phyloP scores from a whole-genome alignment of 2,888 invertebrate genomes.

The Drosophila ustulata region DNA sequence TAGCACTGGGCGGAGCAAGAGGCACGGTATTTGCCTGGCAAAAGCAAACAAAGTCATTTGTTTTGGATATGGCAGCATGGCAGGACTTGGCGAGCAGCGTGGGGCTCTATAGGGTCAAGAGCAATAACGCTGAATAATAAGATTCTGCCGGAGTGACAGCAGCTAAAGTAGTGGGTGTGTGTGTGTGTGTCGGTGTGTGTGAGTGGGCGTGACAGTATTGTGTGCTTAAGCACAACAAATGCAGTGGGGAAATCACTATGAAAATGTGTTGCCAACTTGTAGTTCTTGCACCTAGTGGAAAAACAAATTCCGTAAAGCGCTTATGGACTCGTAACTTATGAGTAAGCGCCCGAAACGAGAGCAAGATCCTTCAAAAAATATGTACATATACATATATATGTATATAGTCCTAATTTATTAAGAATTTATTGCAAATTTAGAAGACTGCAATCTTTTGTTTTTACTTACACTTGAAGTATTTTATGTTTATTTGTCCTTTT shows the following conservation, averaged over 20 bases:
- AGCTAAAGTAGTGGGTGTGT: slow-evolving; percentile 10
- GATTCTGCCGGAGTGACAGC: slow-evolving; percentile 56
- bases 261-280: slow-evolving; percentile 17
- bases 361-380: too few relatives aligned
- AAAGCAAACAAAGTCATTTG: slow-evolving; percentile 73
- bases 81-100: slow-evolving; percentile 9
- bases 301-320: neutral
- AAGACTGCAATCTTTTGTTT: neutral
- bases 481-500: neutral
- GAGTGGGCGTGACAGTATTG: slow-evolving; percentile 30
- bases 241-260: slow-evolving; percentile 20
- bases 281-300: slow-evolving; percentile 21
- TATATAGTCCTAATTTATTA: neutral
- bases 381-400: too few relatives aligned
- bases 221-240: slow-evolving; percentile 25
- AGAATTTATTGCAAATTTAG: neutral
- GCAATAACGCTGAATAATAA: slow-evolving; percentile 75
- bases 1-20: slow-evolving; percentile 9
- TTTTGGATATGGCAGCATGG: slow-evolving; percentile 46
- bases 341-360: neutral
- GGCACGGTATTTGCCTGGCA: slow-evolving; percentile 14
- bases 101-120: slow-evolving; percentile 61
- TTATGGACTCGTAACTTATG: neutral
- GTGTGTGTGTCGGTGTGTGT: slow-evolving; percentile 8
- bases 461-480: neutral